Base-by-base conservation (phyloP, 2,888 invertebrate species). In the Eucera pruinosa region DNA sequence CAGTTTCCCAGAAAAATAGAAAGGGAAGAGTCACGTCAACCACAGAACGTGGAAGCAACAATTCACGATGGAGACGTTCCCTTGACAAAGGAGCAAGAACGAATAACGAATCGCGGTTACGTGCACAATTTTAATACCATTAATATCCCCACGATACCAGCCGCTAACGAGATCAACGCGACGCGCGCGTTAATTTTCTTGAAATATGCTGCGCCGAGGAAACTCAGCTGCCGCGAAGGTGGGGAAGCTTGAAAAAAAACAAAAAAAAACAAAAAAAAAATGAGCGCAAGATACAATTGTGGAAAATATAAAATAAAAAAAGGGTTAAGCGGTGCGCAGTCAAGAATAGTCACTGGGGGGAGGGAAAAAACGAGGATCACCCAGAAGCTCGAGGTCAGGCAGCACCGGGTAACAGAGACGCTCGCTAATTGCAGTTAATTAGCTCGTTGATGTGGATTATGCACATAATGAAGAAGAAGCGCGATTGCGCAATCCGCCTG, bases 401-500 rank as follows among this genome's bases (percentile, higher is more conserved):
- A 25, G 30, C n/a, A n/a, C 30, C n/a, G 2, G 18, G 43, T 43
- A 30, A 27, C 55, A 58, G 62, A 47, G 41, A 48, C 41, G 30
- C 36, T 30, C 55, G 66, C 80, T 83, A 87, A 87, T 85, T 85
- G 83, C 82, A 69, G 79, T 85, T 88, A 88, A 88, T 86, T 87
- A 86, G 83, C 83, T 79, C 78, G 78, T 84, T 86, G 74, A 79
- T 80, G 81, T 67, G 72, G 80, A 74, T 79, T 78, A 73, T 71
- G 76, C 58, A n/a, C n/a, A 68, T 78, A 74, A 81, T 68, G 64
- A 76, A 76, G 64, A 69, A 43, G 54, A 58, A 58, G 27, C 48
- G 39, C 43, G 54, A 66, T 64, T 75, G 48, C 64, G 60, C 55
- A 70, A 77, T 18, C 25, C n/a, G 11, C 23, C 23, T 30, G 30